These are phyloP conservation scores for Glaucidium brasilianum DNA, from an alignment of 2,113 vertebrate species.

Conservation along the genomic window DNA sequence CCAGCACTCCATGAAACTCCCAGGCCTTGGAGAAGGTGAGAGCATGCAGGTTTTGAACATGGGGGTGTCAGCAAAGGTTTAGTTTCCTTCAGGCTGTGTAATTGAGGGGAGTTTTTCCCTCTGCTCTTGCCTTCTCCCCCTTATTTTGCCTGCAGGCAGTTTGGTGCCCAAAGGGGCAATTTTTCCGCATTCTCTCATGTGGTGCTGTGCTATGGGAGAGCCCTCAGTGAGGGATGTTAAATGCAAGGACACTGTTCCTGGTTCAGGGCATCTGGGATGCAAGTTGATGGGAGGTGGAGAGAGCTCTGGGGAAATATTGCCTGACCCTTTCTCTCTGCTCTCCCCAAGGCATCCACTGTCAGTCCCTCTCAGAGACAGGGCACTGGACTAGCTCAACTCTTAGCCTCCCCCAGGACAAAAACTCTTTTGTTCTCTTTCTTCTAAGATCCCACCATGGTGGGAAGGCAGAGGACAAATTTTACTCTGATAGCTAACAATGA, in stretches of 20 bases:
- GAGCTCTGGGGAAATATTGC: not conserved
- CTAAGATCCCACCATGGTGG: rapidly evolving
- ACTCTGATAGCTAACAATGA: not conserved
- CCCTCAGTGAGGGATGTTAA: not conserved
- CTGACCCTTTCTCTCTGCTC: not conserved
- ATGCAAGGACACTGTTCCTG: not conserved
- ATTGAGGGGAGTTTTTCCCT: not conserved
- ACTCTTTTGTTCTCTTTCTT: not conserved
- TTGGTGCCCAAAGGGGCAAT: not conserved
- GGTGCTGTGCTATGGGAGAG: not conserved
- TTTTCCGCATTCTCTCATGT: not conserved
- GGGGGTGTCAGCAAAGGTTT: not conserved
- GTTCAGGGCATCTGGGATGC: not conserved
- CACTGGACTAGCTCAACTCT: not conserved
- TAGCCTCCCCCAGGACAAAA: not conserved
- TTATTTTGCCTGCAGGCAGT: not conserved
- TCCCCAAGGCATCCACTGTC: not conserved
- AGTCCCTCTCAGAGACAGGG: not conserved
- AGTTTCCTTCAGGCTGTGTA: not conserved
- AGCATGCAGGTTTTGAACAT: not conserved
- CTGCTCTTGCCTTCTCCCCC: not conserved
- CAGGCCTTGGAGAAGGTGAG: not conserved
- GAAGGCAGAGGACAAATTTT: not conserved
- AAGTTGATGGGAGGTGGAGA: not conserved
- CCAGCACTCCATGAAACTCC: not conserved